Percentiles rank a stretch among this genome's conserved stretches.
Evolutionary conservation across 2,113 vertebrate species (phyloP).

Genomic region (Empidonax alnorum): DNA sequence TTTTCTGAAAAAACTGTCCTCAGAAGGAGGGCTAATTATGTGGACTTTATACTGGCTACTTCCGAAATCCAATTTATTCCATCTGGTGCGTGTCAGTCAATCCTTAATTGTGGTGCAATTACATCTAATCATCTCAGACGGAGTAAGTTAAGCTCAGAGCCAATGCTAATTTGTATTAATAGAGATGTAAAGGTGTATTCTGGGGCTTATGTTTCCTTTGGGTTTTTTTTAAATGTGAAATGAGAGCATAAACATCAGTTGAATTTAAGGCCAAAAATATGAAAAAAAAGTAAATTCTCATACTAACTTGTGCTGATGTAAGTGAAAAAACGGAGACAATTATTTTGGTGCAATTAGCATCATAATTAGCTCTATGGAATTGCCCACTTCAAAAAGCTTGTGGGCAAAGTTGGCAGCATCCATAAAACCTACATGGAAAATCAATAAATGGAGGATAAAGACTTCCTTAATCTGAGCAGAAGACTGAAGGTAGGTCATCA

Average conservation of each 20-base stretch:
- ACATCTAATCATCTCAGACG: neutral
- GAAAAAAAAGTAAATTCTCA: neutral
- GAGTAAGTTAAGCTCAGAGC: neutral
- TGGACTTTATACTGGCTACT: neutral
- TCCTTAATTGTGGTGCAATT: constrained; percentile 15
- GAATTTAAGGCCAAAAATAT: neutral
- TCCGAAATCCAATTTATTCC: constrained; percentile 9
- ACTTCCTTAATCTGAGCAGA: neutral
- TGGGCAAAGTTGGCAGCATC: neutral
- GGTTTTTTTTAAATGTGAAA: neutral
- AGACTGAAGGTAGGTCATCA: neutral
- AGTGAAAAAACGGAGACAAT: neutral
- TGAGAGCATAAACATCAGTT: neutral
- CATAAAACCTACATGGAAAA: neutral
- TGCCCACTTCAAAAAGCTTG: neutral
- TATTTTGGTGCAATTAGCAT: neutral
- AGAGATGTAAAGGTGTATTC: neutral
- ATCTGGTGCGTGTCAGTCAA: neutral
- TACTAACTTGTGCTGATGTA: neutral
- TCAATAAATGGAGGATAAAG: neutral
- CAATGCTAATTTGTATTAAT: neutral
- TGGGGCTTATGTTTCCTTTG: neutral
- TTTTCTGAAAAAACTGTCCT: neutral
- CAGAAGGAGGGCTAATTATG: neutral
- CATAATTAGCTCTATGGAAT: neutral